Base-by-base conservation (phyloP, 2,888 invertebrate species). In the Rhodophaea formosa region DNA sequence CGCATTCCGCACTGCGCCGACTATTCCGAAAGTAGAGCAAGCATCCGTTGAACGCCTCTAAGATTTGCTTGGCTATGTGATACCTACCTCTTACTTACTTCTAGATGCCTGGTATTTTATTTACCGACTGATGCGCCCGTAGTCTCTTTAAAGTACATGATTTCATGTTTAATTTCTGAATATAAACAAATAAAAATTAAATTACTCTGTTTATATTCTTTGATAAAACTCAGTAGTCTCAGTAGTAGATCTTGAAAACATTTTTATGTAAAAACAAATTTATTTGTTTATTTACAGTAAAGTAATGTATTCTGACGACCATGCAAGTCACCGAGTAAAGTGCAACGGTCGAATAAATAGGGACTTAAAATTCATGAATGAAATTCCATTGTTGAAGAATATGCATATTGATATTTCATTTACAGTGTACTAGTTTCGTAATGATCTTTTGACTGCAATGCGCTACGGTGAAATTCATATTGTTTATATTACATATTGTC, bases 1-100 rank as follows among this genome's bases (percentile, higher is more conserved):
- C 88, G 88, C 89, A 90, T 90, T 90, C 86, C 80, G 81, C 67
- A 71, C 65, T 64, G 66, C 73, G 76, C 69, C 76, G 77, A 70
- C 73, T 67, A 69, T 74, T 73, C 74, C 70, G 74, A 80, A 89
- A 86, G 81, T 88, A 63, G 88, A 82, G 72, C 88, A 77, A 66
- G 74, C 82, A 79, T 88, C 86, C 88, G 87, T 70, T 76, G 66
- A 62, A 65, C 70, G 71, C 71, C 77, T 74, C 72, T 71, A 72
- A 78, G 75, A 80, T 79, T 79, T 71, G 74, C 78, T 77, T 78
- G 71, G 74, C 77, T 72, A 79, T 72, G 67, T 64, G 63, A 74
- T 72, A 23, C 32, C 29, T 43, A 42, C 56, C 42, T 47, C 54
- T 39, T 51, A 35, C 17, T 49, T 30, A 49, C 15, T 51, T 51